Conservation (phyloP, 2,888 invertebrate species). For the Drosophila limbata region DNA sequence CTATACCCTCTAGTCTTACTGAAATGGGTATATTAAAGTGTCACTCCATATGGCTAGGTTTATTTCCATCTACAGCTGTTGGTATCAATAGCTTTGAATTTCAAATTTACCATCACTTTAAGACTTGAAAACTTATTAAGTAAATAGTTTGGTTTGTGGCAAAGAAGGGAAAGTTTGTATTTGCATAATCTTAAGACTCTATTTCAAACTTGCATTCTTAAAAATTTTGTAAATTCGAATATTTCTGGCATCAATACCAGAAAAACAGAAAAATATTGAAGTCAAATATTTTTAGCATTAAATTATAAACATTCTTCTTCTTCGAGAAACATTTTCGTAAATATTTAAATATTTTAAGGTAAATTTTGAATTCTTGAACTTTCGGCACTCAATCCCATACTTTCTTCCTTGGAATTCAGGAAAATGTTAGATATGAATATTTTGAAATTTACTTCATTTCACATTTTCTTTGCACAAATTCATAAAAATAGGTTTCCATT, state of each 20-base stretch:
- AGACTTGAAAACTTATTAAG: too few species aligned
- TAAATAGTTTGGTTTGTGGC: too few species aligned
- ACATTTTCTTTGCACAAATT: background rate
- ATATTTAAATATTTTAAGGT: too few species aligned
- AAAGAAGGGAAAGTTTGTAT: too few species aligned
- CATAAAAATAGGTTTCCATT: background rate
- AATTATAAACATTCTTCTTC: background rate
- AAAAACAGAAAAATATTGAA: too few species aligned
- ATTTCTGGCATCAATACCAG: too few species aligned
- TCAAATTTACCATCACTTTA: too few species aligned
- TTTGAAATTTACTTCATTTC: background rate
- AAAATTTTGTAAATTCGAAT: too few species aligned
- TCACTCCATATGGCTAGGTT: background rate
- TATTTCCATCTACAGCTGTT: background rate
- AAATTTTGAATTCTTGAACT: too few species aligned
- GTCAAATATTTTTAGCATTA: background rate
- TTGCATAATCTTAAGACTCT: too few species aligned
- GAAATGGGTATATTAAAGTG: background rate
- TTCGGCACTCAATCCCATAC: background rate
- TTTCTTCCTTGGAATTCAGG: background rate
- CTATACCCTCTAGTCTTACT: constrained; percentile 1
- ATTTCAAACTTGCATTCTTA: too few species aligned
- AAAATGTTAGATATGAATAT: background rate
- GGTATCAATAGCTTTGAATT: too few species aligned
- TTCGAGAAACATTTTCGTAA: background rate